Conservation (phyloP, 2,113 vertebrate species). For the Pelodiscus sinensis region DNA sequence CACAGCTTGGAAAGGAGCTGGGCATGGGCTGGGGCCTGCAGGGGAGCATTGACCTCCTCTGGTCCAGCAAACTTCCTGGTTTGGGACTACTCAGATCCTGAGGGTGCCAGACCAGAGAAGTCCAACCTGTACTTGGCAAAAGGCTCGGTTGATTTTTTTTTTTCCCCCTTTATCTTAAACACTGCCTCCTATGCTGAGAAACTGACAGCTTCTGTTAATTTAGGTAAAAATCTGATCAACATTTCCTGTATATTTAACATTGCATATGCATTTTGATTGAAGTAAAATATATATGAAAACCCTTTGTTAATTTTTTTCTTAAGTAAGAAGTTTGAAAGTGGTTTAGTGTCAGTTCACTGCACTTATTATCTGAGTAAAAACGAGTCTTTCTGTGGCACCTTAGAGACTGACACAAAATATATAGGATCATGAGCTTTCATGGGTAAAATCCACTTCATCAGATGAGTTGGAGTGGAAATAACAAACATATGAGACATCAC, state of each 20-base stretch:
- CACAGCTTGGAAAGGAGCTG: too few species aligned
- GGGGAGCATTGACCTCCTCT: too few species aligned
- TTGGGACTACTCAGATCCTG: too few species aligned
- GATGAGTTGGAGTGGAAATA: too few species aligned
- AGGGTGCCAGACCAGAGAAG: too few species aligned
- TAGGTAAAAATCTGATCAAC: not conserved
- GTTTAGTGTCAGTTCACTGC: accelerated
- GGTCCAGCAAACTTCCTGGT: too few species aligned
- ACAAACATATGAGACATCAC: too few species aligned
- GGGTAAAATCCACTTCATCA: too few species aligned
- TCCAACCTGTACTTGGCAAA: accelerated
- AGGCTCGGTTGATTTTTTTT: not conserved
- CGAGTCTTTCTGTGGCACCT: too few species aligned
- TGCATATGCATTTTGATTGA: accelerated
- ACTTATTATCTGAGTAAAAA: accelerated
- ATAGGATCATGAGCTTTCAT: too few species aligned
- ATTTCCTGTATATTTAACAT: accelerated
- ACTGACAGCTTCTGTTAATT: accelerated
- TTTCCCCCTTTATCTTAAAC: not conserved
- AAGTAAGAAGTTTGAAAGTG: accelerated
- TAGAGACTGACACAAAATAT: too few species aligned
- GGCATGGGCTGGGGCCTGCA: too few species aligned
- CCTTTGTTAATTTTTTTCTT: accelerated
- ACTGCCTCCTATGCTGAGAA: accelerated
- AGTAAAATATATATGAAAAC: accelerated